phyloP scores from a whole-genome alignment of 35 echinoderm and acorn worm genomes.

The Apostichopus californicus region DNA sequence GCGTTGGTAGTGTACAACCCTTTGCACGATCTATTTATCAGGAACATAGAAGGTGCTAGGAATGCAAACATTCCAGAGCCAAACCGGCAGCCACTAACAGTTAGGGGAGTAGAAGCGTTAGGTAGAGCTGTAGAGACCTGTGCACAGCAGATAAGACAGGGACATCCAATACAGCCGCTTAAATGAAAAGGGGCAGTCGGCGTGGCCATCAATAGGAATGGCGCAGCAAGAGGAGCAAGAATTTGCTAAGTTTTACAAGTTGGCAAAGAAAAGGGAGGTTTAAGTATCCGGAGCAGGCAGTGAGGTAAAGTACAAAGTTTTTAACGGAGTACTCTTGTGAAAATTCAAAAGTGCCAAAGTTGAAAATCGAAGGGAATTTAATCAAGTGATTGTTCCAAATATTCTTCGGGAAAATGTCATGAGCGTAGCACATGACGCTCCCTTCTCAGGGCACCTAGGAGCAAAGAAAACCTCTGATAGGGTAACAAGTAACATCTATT shows the following conservation, averaged over 20 bases:
- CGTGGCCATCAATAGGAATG: not conserved
- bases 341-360: slow-evolving; percentile 29
- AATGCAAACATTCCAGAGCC: slow-evolving; percentile 5
- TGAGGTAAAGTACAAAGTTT: not conserved
- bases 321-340: slow-evolving; percentile 31
- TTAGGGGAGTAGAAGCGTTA: not conserved
- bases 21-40: not conserved
- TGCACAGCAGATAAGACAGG: not conserved
- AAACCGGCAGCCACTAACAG: not conserved
- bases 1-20: not conserved
- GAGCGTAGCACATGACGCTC: slow-evolving; percentile 55
- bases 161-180: not conserved
- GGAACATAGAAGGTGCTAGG: not conserved
- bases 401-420: slow-evolving; percentile 46
- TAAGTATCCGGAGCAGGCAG: not conserved
- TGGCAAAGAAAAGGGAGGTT: not conserved
- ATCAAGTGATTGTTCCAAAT: slow-evolving; percentile 59
- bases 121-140: slow-evolving; percentile 16
- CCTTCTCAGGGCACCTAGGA: slow-evolving; percentile 58
- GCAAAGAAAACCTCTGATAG: slow-evolving; percentile 52
- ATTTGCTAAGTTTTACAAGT: slow-evolving; percentile 8
- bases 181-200: slow-evolving; percentile 4
- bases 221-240: slow-evolving; percentile 34
- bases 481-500: slow-evolving; percentile 48
- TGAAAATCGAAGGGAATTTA: slow-evolving; percentile 29